Conservation (phyloP, 37 sponge, comb jelly and placozoan species). For the Bolinopsis microptera region DNA sequence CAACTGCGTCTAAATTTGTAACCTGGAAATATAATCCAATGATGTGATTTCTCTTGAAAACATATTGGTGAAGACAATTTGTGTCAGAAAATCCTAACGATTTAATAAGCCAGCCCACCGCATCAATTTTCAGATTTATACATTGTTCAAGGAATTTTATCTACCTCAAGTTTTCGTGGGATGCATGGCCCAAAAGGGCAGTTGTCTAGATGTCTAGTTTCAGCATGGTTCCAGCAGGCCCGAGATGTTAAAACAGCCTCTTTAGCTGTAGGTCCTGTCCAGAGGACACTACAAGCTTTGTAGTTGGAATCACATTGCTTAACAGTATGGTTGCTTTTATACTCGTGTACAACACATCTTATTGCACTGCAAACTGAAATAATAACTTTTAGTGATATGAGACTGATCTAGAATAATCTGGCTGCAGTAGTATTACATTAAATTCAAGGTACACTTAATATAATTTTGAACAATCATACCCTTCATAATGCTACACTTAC, state of each 20-base stretch:
- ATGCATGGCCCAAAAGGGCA: slow-evolving; percentile 50
- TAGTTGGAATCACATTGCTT: background rate
- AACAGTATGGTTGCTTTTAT: background rate
- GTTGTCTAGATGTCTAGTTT: background rate
- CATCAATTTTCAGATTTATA: too few species aligned
- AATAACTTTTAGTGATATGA: background rate
- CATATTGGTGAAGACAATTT: too few species aligned
- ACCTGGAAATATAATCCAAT: background rate
- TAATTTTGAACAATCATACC: too few species aligned
- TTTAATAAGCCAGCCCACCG: too few species aligned
- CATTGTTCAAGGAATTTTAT: too few species aligned
- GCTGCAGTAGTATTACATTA: too few species aligned
- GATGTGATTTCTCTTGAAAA: too few species aligned
- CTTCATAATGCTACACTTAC: background rate
- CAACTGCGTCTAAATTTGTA: background rate
- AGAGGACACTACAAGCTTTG: slow-evolving; percentile 49
- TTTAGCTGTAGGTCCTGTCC: background rate
- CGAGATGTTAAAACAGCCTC: background rate
- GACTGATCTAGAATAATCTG: too few species aligned
- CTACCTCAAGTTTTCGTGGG: slow-evolving; percentile 31
- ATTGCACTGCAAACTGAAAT: slow-evolving; percentile 11
- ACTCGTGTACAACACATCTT: slow-evolving; percentile 11
- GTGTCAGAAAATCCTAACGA: too few species aligned
- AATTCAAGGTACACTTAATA: too few species aligned
- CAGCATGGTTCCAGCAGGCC: slow-evolving; percentile 14